Evolutionary conservation across 2,888 invertebrate genomes (phyloP).

Genomic region (Oeneis ivallda): DNA sequence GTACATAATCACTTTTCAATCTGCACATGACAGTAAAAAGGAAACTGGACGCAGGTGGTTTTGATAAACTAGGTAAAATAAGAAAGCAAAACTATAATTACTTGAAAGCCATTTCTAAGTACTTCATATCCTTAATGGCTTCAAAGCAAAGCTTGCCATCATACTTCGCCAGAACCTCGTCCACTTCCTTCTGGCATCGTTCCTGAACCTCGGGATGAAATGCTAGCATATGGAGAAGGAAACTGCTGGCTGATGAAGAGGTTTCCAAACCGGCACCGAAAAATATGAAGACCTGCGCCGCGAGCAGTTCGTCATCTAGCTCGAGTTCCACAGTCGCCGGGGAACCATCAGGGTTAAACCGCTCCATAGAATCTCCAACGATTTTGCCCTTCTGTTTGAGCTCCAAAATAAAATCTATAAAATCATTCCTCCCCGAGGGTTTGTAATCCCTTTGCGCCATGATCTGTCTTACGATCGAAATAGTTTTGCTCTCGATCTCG

Average conservation of each 20-base stretch:
- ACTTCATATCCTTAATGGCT: conserved; percentile 52
- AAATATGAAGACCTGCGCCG: conserved; percentile 52
- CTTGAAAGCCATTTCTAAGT: conserved; percentile 52
- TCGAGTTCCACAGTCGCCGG: conserved; percentile 46
- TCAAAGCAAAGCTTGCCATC: conserved; percentile 49
- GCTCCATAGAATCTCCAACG: conserved; percentile 44
- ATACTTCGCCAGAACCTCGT: conserved; percentile 44
- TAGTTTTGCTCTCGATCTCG: conserved; percentile 43
- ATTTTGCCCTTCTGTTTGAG: conserved; percentile 50
- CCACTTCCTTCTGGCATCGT: conserved; percentile 54
- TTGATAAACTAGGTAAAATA: not conserved
- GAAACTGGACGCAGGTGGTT: not conserved
- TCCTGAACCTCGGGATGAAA: conserved; percentile 53
- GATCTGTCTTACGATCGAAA: conserved; percentile 44
- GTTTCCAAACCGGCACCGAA: conserved; percentile 64
- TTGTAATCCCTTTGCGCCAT: conserved; percentile 46
- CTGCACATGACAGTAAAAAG: too few relatives aligned
- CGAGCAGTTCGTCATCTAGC: conserved; percentile 48
- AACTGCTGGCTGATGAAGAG: conserved; percentile 57
- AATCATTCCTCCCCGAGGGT: conserved; percentile 50
- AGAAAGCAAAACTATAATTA: conserved; percentile 30
- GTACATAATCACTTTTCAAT: too few relatives aligned
- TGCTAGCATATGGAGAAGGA: conserved; percentile 54
- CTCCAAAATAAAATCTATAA: conserved; percentile 54
- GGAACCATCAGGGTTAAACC: conserved; percentile 43